phyloP scores from a whole-genome alignment of 2,888 invertebrate species.

The Phaedon cochleariae region DNA sequence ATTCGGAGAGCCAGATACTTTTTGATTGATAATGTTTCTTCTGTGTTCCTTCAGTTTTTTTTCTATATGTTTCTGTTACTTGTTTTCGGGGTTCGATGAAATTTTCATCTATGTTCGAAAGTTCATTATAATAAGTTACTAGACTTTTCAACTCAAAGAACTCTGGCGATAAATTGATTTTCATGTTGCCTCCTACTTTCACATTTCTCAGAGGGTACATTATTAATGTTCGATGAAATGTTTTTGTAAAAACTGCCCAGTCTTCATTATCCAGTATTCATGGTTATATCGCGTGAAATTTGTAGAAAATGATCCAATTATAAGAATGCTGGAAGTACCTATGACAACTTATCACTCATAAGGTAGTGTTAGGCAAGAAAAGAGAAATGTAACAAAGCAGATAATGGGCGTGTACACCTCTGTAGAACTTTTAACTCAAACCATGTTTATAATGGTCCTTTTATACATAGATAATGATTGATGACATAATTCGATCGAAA shows the following conservation, averaged over 20 bases:
- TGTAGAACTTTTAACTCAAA: no score
- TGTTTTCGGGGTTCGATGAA: not conserved
- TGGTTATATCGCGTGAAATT: no score
- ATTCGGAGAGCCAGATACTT: not conserved
- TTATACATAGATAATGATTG: no score
- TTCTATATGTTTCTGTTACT: not conserved
- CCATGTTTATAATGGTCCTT: no score
- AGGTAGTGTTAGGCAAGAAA: no score
- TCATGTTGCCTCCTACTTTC: not conserved
- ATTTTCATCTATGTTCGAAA: not conserved
- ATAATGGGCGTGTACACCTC: no score
- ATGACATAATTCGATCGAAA: no score
- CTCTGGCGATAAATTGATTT: not conserved
- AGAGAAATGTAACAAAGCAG: no score
- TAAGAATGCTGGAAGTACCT: no score
- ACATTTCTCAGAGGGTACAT: not conserved
- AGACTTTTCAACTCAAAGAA: not conserved
- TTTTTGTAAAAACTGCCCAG: not conserved
- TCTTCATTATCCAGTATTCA: not conserved
- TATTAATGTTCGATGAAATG: not conserved
- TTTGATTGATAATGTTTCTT: not conserved
- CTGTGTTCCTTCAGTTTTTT: not conserved
- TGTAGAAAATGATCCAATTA: no score
- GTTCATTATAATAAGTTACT: not conserved
- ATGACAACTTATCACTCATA: no score